These are phyloP conservation scores for Diuraphis noxia DNA, from an alignment of 1,140 invertebrate genomes.

Conservation along the genomic window DNA sequence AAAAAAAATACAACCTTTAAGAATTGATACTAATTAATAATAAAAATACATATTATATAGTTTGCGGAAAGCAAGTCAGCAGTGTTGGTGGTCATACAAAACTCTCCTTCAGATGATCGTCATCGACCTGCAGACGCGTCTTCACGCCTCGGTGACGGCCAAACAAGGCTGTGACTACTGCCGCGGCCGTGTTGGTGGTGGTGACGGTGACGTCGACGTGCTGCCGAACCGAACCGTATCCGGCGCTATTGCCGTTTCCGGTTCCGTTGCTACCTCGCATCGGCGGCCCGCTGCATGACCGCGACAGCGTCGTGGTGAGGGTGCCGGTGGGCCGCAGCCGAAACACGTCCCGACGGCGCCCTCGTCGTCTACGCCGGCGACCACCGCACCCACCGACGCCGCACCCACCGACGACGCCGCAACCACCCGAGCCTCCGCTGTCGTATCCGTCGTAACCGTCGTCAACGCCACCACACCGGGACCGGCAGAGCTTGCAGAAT, in stretches of 20 bases:
- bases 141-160: neutral
- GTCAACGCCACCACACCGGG: conserved; percentile 7
- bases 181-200: neutral
- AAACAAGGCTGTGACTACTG: neutral
- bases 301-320: conserved; percentile 56
- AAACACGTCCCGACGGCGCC: conserved; percentile 53
- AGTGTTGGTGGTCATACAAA: conserved; percentile 20
- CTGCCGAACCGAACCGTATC: neutral
- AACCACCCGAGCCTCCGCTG: conserved; percentile 44
- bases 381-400: neutral
- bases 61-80: neutral
- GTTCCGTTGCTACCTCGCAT: neutral
- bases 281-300: conserved; percentile 46
- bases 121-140: neutral
- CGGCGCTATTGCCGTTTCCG: neutral
- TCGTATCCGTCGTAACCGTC: neutral
- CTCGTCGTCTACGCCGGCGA: neutral
- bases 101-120: conserved; percentile 34
- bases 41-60: neutral
- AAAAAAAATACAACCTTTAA: neutral
- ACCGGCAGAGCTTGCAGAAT: conserved; percentile 67
- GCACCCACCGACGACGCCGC: neutral
- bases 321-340: conserved; percentile 56
- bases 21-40: neutral
- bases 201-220: neutral